Evolutionary conservation across 2,113 vertebrate genomes (phyloP).

Genomic region (Catagonus wagneri): DNA sequence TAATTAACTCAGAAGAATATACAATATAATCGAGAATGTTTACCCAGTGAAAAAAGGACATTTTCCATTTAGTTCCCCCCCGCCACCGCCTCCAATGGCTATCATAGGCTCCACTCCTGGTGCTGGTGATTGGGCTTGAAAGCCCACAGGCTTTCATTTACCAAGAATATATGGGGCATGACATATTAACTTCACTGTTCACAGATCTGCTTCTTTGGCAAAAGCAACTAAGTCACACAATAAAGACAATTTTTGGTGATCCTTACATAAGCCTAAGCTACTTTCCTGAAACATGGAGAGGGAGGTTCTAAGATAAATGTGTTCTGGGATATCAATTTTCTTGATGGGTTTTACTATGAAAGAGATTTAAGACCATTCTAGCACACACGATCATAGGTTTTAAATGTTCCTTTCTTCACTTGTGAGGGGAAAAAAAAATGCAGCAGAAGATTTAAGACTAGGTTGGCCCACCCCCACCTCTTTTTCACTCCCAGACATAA

Average conservation of each 20-base stretch:
- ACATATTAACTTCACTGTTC: neutral
- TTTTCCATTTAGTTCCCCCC: no score
- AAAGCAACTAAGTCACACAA: neutral
- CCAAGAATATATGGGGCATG: neutral
- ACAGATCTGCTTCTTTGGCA: neutral
- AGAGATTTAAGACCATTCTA: neutral
- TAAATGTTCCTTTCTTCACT: neutral
- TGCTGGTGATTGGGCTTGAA: neutral
- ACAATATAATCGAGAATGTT: conserved; percentile 10
- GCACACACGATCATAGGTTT: neutral
- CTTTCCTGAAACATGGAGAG: neutral
- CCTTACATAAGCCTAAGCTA: neutral
- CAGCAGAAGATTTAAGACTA: neutral
- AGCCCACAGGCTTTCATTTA: neutral
- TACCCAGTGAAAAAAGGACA: neutral
- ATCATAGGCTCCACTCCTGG: neutral
- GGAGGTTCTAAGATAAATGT: neutral
- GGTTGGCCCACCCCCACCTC: neutral
- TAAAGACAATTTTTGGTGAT: neutral
- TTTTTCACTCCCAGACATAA: neutral
- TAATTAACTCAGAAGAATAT: conserved; percentile 58
- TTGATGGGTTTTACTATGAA: neutral
- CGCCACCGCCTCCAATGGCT: no score
- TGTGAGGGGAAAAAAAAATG: neutral
- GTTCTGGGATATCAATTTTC: neutral